Percentiles rank a stretch among this genome's conserved stretches.
These are phyloP conservation scores for Tupiocoris notatus DNA, from an alignment of 2,888 invertebrate genomes.

Conservation along the genomic window DNA sequence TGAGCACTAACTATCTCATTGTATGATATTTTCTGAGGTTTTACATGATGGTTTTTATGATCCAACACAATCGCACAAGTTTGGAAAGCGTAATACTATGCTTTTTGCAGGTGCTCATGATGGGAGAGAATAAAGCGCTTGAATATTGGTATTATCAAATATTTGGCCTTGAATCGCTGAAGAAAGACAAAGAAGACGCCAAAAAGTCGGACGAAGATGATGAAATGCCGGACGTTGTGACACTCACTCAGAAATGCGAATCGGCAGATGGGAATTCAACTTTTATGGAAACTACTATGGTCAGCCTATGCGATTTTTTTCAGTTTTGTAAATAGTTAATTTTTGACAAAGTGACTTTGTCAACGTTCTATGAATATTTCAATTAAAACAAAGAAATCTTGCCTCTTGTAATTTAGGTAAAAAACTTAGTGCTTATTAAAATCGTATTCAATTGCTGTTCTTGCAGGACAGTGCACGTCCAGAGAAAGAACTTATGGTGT, in stretches of 20 bases:
- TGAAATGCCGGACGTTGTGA: slow-evolving; percentile 49
- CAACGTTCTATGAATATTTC: no score
- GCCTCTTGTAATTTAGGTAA: no score
- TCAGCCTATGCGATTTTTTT: slow-evolving; percentile 13
- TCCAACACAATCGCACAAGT: no score
- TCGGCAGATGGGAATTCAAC: slow-evolving; percentile 47
- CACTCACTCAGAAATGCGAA: slow-evolving; percentile 51
- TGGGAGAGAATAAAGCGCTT: slow-evolving; percentile 47
- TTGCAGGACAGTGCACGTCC: slow-evolving; percentile 16
- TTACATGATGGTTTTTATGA: no score
- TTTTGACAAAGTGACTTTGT: background rate
- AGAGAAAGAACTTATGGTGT: slow-evolving; percentile 48
- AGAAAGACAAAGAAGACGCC: slow-evolving; percentile 42
- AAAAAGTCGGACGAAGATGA: slow-evolving; percentile 48
- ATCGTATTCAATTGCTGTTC: background rate
- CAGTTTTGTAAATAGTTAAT: background rate
- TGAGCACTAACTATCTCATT: no score
- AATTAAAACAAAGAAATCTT: no score
- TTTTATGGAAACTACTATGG: slow-evolving; percentile 49
- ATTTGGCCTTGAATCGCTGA: slow-evolving; percentile 42
- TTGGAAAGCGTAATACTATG: no score
- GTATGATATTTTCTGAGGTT: no score
- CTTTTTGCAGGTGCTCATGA: slow-evolving; percentile 42
- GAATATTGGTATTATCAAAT: slow-evolving; percentile 43
- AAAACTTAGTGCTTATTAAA: no score